Base-by-base conservation (phyloP, 2,888 invertebrate genomes). In the Lordiphosa andalusiaca region DNA sequence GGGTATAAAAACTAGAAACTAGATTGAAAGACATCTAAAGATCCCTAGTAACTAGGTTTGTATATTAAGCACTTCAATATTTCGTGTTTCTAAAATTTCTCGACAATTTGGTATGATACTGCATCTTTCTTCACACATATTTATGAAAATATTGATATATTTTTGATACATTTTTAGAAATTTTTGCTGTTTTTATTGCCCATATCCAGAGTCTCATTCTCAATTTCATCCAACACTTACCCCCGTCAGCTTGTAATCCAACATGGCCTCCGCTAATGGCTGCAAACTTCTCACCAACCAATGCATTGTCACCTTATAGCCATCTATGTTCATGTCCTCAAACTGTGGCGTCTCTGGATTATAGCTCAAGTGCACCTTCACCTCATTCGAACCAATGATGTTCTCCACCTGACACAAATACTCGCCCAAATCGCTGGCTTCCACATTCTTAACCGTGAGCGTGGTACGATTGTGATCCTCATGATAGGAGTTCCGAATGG, bases 391-490 rank as follows among this genome's bases (percentile, higher is more conserved):
- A 0, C 88, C 89, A 33, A 89, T 74, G n/a, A 73, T 25, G 19
- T 89, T 89, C 81, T 86, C 83, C 19, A 85, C 95, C 54, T 93
- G 90, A 87, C 96, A 96, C 1, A 93, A 92, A 86, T 95, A 96
- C 85, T 93, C 92, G 0, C 95, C 96, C 62, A 95, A 91, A 89
- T 96, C 95, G 0, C 90, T 86, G 40, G 89, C 88, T 12, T 91
- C 90, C 0, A 95, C 93, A 19, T 92, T 91, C 30, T 93, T 91
- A 69, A 96, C 93, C 25, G 93, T 89, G 42, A 96, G 88, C 67
- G 92, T 92, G 73, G 95, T 92, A 25, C 86, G 84, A 66, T 88
- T 89, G 42, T 77, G 84, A 13, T 64, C 73, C 30, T 85, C 77
- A 57, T 87, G 86, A 9, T 65, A 89, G 86, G 86, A 90, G 89